Evolutionary conservation across 2,797 vertebrate genomes (phyloP).

Genomic region (Catharus ustulatus): DNA sequence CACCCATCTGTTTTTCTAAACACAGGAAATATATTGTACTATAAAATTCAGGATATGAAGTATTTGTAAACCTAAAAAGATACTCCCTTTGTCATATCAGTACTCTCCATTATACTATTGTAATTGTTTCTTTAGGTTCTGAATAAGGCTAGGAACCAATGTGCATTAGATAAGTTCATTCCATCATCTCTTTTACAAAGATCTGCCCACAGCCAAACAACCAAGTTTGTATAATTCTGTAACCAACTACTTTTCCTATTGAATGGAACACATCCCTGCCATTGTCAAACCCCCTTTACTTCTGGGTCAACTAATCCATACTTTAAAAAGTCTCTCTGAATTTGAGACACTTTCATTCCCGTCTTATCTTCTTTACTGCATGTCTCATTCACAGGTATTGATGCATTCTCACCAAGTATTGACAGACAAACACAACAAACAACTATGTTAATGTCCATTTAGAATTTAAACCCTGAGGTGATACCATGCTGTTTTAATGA

Average conservation of each 20-base stretch:
- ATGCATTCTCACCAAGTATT: neutral
- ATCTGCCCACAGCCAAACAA: neutral
- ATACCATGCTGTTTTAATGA: neutral
- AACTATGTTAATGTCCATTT: neutral
- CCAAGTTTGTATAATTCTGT: neutral
- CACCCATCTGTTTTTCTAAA: neutral
- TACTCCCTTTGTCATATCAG: neutral
- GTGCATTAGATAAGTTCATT: neutral
- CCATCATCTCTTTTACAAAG: neutral
- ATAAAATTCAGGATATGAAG: neutral
- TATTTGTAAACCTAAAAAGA: neutral
- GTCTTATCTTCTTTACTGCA: neutral
- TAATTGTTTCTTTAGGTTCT: neutral
- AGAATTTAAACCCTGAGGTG: neutral
- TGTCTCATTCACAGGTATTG: neutral
- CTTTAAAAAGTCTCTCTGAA: neutral
- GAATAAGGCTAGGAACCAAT: neutral
- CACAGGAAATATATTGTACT: neutral
- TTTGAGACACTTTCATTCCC: neutral
- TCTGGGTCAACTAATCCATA: neutral
- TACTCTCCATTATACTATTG: neutral
- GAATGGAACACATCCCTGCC: accelerated
- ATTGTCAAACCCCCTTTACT: neutral
- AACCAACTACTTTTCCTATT: neutral
- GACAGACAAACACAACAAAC: neutral